Evolutionary conservation across 2,888 invertebrate species (phyloP).

Genomic region (Cryptosula pallasiana): DNA sequence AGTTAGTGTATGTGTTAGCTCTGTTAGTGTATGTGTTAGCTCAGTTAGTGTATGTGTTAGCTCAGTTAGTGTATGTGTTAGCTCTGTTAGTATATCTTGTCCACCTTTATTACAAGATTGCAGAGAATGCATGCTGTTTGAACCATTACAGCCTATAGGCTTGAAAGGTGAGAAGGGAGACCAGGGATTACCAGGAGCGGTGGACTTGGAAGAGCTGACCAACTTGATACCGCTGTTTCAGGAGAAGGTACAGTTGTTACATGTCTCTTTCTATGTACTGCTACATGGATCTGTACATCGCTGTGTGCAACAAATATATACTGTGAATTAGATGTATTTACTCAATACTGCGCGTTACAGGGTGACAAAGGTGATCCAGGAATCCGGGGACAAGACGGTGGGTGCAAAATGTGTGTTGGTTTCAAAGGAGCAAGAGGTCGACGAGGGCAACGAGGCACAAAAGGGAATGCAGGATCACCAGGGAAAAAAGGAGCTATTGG

Average conservation of each 20-base stretch:
- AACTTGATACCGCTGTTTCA: not conserved
- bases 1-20: too few species aligned
- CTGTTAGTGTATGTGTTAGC: too few species aligned
- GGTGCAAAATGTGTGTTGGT: conserved; percentile 27
- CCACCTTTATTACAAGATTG: too few species aligned
- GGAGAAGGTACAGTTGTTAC: conserved; percentile 9
- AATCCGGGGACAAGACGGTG: conserved; percentile 28
- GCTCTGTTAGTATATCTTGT: too few species aligned
- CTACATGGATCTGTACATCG: too few species aligned
- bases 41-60: too few species aligned
- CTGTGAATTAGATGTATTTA: too few species aligned
- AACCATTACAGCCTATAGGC: conserved; percentile 14
- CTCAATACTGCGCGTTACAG: too few species aligned
- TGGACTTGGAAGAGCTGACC: not conserved
- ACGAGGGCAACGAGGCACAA: conserved; percentile 31
- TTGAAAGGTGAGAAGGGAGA: conserved; percentile 28
- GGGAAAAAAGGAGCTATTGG: conserved; percentile 39
- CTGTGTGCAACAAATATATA: too few species aligned
- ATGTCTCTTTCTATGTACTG: too few species aligned
- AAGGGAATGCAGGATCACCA: conserved; percentile 31
- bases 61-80: too few species aligned
- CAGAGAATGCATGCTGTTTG: too few species aligned
- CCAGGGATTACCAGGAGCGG: conserved; percentile 22
- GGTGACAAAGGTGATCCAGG: conserved; percentile 27
- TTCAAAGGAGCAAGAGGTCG: conserved; percentile 31